Evolutionary conservation across 2,888 invertebrate genomes (phyloP), one percentile per base, ranked within the genome.

Genomic region (Archips crataeganus): DNA sequence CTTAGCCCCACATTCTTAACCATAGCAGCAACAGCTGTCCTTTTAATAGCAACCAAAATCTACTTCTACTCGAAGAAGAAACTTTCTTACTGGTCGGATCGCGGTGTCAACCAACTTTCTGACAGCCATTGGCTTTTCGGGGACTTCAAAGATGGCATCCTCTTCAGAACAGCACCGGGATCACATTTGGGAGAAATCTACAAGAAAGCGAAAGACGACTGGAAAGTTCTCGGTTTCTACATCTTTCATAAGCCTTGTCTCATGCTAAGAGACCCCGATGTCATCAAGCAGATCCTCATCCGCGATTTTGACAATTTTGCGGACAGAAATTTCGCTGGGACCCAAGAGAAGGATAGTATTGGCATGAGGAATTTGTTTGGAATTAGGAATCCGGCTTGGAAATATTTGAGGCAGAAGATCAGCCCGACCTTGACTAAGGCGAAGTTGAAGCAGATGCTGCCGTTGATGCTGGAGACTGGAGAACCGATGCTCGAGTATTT

Each of bases 321-420:
- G 0, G 76, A 82, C 34, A 76, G 82, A 5, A 77, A 81, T 62
- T 82, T 82, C 32, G 80, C 80, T 1, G 81, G 82, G 6, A 61
- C 77, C 9, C 75, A 75, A 54, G 78, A 82, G 45, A 80, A 79
- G 45, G 82, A 82, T 45, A 82, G 81, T 54, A 78, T 79, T 11
- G 82, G 81, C 10, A 81, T 82, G 81, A 76, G 71, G 36, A 82
- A 82, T 67, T 54, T 82, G 0, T 82, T 82, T 54, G 82, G 80
- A 3, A 6, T 82, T 23, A 78, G 77, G 62, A 80, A 81, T 39
- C 82, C 82, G 0, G 78, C 78, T 2, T 83, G 82, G 82, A 79
- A 71, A 36, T 81, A 81, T 63, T 62, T 83, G 59, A 80, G 82
- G 39, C 77, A 64, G 23, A 82, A 78, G 67, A 80, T 82, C 3